A percentile compares a stretch with the other conserved stretches of the same genome.
These are phyloP conservation scores for Leucophora obtusa DNA, from an alignment of 2,888 invertebrate species.

Conservation along the genomic window DNA sequence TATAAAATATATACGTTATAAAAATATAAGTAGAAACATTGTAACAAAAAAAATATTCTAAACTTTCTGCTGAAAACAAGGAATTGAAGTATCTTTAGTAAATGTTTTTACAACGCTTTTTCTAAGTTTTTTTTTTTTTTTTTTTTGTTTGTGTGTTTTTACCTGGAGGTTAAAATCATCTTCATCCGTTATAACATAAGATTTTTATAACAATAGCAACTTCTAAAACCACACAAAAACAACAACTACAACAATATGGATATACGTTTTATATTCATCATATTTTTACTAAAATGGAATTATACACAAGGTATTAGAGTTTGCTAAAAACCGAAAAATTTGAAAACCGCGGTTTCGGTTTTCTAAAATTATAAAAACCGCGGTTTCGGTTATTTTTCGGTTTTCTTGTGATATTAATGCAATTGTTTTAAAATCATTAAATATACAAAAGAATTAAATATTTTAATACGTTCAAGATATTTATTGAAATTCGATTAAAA, in stretches of 20 bases:
- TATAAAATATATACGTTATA: conserved; percentile 23
- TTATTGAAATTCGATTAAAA: no score
- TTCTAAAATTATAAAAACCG: no score
- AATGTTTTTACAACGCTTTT: conserved; percentile 70
- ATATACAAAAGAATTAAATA: no score
- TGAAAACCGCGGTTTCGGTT: no score
- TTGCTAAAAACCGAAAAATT: no score
- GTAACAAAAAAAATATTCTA: conserved; percentile 1
- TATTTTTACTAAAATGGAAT: conserved; percentile 76
- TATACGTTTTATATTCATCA: conserved; percentile 75
- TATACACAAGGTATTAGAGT: conserved; percentile 75
- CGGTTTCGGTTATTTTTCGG: no score
- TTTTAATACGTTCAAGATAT: no score
- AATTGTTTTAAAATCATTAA: no score
- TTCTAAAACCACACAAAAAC: not conserved
- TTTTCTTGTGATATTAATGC: no score
- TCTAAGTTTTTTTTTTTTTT: conserved; percentile 14
- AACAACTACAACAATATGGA: conserved; percentile 70
- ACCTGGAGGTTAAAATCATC: conserved; percentile 24
- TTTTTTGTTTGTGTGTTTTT: not conserved
- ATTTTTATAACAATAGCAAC: conserved; percentile 23
- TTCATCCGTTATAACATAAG: conserved; percentile 23
- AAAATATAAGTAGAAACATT: conserved; percentile 8
- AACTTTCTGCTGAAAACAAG: conserved; percentile 12
- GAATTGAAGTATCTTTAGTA: conserved; percentile 42